Evolutionary conservation across 1,140 invertebrate species (phyloP), one percentile per base, ranked within the genome.

Genomic region (Vanessa atalanta): DNA sequence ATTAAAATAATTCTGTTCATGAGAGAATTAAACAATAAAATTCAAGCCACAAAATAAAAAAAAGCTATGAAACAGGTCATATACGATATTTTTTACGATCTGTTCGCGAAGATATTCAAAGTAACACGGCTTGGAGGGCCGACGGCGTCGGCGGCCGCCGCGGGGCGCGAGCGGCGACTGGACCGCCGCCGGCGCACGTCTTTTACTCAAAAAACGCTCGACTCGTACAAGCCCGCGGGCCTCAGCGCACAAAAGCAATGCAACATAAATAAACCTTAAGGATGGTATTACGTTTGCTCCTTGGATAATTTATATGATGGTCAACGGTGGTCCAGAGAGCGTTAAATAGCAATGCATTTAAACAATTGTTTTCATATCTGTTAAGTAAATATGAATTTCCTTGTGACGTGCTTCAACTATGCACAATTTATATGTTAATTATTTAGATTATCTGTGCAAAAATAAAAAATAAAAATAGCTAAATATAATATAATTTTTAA

Each of bases 151-250:
- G 65, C 73, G 65, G 64, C 16, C 37, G 67, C 47, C 60, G 23
- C 65, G 57, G 63, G 48, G 53, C 47, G 20, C 2, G 15, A 15
- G 57, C 67, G 37, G 47, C 31, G 63, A 26, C 65, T 15, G 48
- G 50, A 26, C 57, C 61, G 71, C 71, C 71, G 64, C 71, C 9
- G 47, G 71, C 71, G 43, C 71, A 61, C 20, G 51, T 47, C 71
- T 73, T 53, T 73, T 73, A 48, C 57, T 61, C 47, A 67, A 61
- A 48, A 68, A 68, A 50, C 65, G n/a, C 65, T 26, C 47, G 16
- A 37, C 65, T 47, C n/a, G 20, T 43, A 37, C 23, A 26, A 65
- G 60, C 66, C 65, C 47, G 15, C 60, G 43, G 65, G 48, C 61
- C 26, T 23, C 14, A 23, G 61, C 48, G 11, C 50, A 50, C 50